Conservation (phyloP, 2,888 invertebrate genomes). For the Torymus texanus region DNA sequence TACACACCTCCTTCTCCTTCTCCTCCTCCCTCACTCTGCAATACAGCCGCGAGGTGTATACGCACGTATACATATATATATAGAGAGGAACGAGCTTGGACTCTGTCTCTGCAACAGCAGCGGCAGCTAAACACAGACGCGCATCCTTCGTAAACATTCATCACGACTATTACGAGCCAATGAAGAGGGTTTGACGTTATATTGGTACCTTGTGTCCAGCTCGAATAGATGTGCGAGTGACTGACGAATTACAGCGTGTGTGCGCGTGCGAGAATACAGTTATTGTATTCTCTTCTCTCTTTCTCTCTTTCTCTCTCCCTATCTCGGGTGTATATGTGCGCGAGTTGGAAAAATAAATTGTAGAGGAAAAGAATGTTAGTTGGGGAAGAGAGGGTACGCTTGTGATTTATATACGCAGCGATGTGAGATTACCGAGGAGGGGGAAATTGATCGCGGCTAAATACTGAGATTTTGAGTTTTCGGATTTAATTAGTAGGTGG, state of each 20-base stretch:
- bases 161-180: conserved; percentile 59
- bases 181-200: conserved; percentile 60
- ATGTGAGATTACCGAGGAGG: neutral
- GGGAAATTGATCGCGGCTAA: conserved; percentile 13
- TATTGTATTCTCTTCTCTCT: conserved; percentile 33
- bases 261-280: conserved; percentile 26
- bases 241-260: conserved; percentile 45
- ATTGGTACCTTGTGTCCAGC: conserved; percentile 58
- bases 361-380: conserved; percentile 30
- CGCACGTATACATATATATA: no score
- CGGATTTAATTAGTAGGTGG: no score
- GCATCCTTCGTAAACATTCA: conserved; percentile 55
- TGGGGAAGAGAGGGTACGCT: no score
- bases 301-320: no score
- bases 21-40: no score
- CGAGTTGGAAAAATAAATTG: conserved; percentile 24
- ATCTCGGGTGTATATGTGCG: neutral
- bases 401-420: conserved; percentile 18
- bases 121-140: neutral
- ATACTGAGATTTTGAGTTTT: no score
- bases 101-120: no score
- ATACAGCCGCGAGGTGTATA: no score
- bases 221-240: conserved; percentile 24
- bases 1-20: no score
- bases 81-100: no score